phyloP scores from a whole-genome alignment of 2,888 invertebrate genomes.

The Drosophila trichaetosa region DNA sequence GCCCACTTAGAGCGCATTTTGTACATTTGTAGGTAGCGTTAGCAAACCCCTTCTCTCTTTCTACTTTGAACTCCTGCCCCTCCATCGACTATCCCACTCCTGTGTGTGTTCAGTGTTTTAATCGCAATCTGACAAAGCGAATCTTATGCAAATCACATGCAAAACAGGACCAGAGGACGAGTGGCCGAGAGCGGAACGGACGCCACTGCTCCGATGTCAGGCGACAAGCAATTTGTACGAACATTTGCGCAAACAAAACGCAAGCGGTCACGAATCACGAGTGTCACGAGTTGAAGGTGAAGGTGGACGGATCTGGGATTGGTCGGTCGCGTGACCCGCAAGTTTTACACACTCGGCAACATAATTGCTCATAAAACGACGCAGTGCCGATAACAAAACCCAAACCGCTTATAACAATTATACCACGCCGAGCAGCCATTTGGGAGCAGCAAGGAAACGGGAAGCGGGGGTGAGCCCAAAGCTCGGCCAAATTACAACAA shows the following conservation, averaged over 20 bases:
- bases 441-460: conserved; percentile 19
- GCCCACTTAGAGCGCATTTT: conserved; percentile 41
- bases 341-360: conserved; percentile 75
- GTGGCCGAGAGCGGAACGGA: conserved; percentile 3
- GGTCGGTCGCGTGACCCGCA: conserved; percentile 59
- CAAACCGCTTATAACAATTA: conserved; percentile 71
- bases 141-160: conserved; percentile 63
- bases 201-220: conserved; percentile 32
- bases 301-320: not conserved
- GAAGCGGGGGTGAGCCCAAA: conserved; percentile 2
- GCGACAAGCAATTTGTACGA: conserved; percentile 77
- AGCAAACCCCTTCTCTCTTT: not conserved
- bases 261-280: conserved; percentile 51
- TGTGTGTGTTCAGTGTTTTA: conserved; percentile 19
- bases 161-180: conserved; percentile 35
- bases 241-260: conserved; percentile 76
- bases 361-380: conserved; percentile 78
- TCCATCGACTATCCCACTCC: not conserved
- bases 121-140: conserved; percentile 47
- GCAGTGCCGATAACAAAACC: conserved; percentile 52
- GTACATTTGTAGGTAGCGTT: conserved; percentile 29
- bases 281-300: conserved; percentile 9
- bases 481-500: conserved; percentile 32
- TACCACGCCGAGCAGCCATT: conserved; percentile 30
- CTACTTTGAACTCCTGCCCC: not conserved